Evolutionary conservation across 2,113 vertebrate genomes (phyloP), one percentile per base, ranked within the genome.

Genomic region (Nyctereutes procyonoides): DNA sequence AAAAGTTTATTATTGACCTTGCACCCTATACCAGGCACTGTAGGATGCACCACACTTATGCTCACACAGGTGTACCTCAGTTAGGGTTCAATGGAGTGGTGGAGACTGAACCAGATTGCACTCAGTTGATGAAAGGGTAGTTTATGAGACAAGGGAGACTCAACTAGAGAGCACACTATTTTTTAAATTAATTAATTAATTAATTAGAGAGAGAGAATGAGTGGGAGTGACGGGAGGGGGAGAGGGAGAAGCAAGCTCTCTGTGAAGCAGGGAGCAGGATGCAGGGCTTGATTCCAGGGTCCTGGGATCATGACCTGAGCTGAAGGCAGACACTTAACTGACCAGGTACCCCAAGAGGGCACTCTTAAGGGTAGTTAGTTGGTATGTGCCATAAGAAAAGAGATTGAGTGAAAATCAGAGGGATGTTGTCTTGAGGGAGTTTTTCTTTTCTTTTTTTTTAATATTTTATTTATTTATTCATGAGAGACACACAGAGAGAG

Each of bases 31-130:
- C 69, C 69, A 65, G 69, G 48, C 62, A 38, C 11, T 3, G 30
- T 51, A 19, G n/a, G 55, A 65, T 24, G 12, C 4, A 11, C 24
- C 0, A 0, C 3, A 4, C 5, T 11, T 35, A 17, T 11, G 63
- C 1, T 32, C 48, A 19, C 62, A 56, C 12, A 71, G 3, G 32
- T 35, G 3, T 7, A 26, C 55, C 26, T 89, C 13, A 5, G 1
- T 26, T 63, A 16, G 30, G 19, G 26, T 56, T 69, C 13, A 62
- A 15, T 30, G 65, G 35, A 13, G 90, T 55, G 55, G 6, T 62
- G 14, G 14, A 81, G 43, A 43, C 58, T 62, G 74, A 51, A 14
- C 13, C 24, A 32, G 79, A 48, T 8, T 51, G 15, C 62, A 84
- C 0, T 62, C 62, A 79, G 69, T 0, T 17, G 76, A 32, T 76